These are phyloP conservation scores for Nebria salina DNA, from an alignment of 2,888 invertebrate genomes.

Conservation along the genomic window DNA sequence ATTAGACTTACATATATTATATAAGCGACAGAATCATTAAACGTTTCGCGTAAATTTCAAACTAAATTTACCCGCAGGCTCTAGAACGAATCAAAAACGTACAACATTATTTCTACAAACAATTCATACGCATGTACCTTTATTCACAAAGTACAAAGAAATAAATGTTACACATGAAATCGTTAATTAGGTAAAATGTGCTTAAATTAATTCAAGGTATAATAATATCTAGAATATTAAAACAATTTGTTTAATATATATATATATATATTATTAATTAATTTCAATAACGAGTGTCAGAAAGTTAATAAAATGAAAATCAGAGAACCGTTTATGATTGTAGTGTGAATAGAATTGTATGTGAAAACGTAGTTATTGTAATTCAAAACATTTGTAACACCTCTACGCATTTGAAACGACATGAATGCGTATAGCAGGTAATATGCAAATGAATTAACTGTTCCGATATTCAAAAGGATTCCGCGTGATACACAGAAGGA, in stretches of 20 bases:
- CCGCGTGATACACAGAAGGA: constrained; percentile 11
- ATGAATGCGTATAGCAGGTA: not conserved
- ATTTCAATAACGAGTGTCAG: too few relatives aligned
- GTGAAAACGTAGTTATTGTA: constrained; percentile 8
- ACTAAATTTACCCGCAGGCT: not conserved
- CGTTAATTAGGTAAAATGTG: not conserved
- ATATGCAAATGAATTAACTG: constrained; percentile 20
- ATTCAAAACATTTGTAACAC: constrained; percentile 5
- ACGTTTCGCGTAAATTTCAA: not conserved
- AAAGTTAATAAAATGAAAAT: not conserved
- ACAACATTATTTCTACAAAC: not conserved
- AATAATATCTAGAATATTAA: not conserved
- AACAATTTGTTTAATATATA: not conserved
- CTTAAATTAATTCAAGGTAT: not conserved
- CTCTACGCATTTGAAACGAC: constrained; percentile 6
- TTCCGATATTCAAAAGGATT: constrained; percentile 14
- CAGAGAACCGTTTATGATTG: not conserved
- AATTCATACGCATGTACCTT: not conserved
- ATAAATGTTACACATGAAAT: not conserved
- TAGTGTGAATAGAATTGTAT: not conserved
- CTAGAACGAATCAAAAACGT: not conserved
- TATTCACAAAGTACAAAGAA: not conserved
- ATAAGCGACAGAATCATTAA: constrained; percentile 3
- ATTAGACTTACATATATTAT: constrained; percentile 5
- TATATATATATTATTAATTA: too few relatives aligned